Percentiles rank a stretch among this genome's conserved stretches.
These are phyloP conservation scores for Coturnix japonica DNA, from an alignment of 2,113 vertebrate genomes.

Conservation along the genomic window DNA sequence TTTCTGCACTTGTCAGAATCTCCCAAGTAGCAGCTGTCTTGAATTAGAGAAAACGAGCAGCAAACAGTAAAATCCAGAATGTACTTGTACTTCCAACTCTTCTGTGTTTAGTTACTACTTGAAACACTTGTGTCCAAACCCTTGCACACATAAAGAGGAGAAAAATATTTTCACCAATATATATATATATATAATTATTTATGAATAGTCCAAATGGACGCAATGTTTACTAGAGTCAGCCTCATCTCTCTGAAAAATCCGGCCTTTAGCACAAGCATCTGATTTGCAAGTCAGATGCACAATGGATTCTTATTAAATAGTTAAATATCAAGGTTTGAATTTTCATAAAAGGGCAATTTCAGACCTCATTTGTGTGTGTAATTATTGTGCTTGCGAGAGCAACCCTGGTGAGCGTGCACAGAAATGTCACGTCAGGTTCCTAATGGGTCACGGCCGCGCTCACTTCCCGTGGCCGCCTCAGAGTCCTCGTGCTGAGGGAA, in stretches of 20 bases:
- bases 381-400: conserved; percentile 53
- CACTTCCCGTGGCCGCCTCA: not conserved
- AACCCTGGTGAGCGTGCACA: not conserved
- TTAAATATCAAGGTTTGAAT: conserved; percentile 66
- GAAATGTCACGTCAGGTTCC: conserved; percentile 45
- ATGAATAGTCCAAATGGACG: not conserved
- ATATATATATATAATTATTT: not conserved
- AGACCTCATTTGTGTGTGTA: conserved; percentile 63
- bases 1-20: not conserved
- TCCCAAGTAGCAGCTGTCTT: not conserved
- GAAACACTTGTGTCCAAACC: rapidly evolving
- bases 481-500: not conserved
- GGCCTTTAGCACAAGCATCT: not conserved
- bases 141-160: rapidly evolving
- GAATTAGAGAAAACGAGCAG: not conserved
- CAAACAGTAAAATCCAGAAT: not conserved
- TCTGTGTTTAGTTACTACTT: no score
- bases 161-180: not conserved
- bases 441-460: conserved; percentile 32
- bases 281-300: conserved; percentile 43
- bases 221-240: rapidly evolving
- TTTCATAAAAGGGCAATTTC: conserved; percentile 71
- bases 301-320: conserved; percentile 36
- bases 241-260: not conserved
- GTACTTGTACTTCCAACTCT: not conserved